A percentile compares a stretch with the other conserved stretches of the same genome.
These are phyloP conservation scores for Acholoe squamosa DNA, from an alignment of 2,888 invertebrate species.

Conservation along the genomic window DNA sequence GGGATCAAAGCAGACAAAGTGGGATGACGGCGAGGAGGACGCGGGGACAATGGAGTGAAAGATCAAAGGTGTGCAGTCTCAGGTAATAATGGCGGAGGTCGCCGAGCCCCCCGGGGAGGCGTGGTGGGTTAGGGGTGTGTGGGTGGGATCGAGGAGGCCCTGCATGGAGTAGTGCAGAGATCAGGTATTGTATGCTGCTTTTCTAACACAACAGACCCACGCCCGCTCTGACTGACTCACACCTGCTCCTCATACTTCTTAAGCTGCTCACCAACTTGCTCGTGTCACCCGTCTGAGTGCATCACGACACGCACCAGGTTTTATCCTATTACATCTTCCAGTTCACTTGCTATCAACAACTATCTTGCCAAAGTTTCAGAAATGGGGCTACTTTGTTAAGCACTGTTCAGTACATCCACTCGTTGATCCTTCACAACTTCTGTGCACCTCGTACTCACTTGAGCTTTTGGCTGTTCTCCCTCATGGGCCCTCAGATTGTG, in stretches of 20 bases:
- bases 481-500: no score
- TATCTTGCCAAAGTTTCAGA: no score
- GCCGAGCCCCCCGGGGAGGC: background rate
- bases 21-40: background rate
- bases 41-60: constrained; percentile 25
- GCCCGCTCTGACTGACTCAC: background rate
- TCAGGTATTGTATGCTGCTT: constrained; percentile 7
- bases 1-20: background rate
- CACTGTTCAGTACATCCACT: no score
- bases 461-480: background rate
- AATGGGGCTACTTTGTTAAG: no score
- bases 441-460: no score
- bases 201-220: background rate
- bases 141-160: constrained; percentile 14
- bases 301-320: no score
- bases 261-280: background rate
- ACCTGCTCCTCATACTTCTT: background rate
- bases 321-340: no score
- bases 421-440: no score
- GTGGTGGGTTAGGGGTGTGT: background rate
- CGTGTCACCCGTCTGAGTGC: background rate
- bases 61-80: constrained; percentile 12
- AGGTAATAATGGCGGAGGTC: constrained; percentile 33
- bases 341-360: no score
- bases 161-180: background rate